Evolutionary conservation across 2,888 invertebrate species (phyloP).

Genomic region (Cosmorhoe ocellata): DNA sequence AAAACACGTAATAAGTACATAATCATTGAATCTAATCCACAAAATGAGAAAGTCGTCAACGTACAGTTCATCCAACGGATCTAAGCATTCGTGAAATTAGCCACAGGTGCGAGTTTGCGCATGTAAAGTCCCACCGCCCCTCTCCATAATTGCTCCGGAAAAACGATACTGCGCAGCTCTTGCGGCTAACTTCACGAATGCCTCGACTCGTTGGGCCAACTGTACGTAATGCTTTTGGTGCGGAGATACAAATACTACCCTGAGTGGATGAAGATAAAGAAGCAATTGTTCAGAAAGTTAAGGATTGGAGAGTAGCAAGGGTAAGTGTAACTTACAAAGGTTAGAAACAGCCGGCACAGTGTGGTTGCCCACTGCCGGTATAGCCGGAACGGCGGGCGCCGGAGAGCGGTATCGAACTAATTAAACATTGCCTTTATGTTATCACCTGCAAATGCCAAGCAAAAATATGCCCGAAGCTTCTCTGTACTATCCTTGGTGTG

Average conservation of each 20-base stretch:
- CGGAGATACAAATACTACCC: neutral
- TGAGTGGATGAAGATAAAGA: neutral
- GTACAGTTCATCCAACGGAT: no score
- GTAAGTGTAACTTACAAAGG: conserved; percentile 62
- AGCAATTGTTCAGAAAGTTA: neutral
- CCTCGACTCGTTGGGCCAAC: no score
- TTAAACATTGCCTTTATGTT: conserved; percentile 81
- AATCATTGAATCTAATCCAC: no score
- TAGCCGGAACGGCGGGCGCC: conserved; percentile 41
- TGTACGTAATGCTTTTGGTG: neutral
- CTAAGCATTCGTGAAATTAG: no score
- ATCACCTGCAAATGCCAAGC: conserved; percentile 80
- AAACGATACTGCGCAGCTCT: no score
- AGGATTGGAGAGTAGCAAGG: conserved; percentile 4
- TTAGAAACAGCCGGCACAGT: conserved; percentile 57
- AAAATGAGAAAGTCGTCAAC: no score
- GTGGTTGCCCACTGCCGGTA: conserved; percentile 45
- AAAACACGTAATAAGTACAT: no score
- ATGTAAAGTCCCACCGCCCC: no score
- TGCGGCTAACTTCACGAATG: no score
- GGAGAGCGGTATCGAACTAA: conserved; percentile 78
- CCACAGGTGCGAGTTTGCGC: no score
- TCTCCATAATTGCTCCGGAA: no score
- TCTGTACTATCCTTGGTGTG: conserved; percentile 46
- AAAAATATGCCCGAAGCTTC: conserved; percentile 69